Conservation (phyloP, 2,113 vertebrate species). For the Neotragus pygmaeus region DNA sequence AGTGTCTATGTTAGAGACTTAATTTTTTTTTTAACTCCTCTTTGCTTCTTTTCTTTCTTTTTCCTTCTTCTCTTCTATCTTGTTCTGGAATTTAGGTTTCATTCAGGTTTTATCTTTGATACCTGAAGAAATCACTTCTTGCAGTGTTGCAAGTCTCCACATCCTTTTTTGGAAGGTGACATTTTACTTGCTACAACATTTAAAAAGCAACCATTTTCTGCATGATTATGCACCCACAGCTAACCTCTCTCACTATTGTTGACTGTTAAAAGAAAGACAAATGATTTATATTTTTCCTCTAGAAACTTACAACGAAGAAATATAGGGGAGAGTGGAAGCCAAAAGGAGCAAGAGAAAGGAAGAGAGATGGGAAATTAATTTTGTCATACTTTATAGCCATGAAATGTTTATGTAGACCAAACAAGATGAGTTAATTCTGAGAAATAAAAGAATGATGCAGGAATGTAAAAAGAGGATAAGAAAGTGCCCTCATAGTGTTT, state of each 20-base stretch:
- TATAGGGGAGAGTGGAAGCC: not conserved
- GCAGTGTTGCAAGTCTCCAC: not conserved
- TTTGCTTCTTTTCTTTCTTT: not conserved
- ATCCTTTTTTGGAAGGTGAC: not conserved
- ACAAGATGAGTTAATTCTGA: not conserved
- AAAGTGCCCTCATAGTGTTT: not conserved
- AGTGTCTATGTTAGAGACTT: not conserved
- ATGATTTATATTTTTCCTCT: not conserved
- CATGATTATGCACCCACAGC: not conserved
- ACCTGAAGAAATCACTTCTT: not conserved
- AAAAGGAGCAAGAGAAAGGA: not conserved
- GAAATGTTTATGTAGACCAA: not conserved
- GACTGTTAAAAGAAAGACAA: not conserved
- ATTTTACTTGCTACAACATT: not conserved
- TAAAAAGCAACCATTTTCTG: not conserved
- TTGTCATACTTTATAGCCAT: not conserved
- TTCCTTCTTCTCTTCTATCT: not conserved
- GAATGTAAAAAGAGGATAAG: not conserved
- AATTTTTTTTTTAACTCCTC: not conserved
- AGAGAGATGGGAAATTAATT: not conserved
- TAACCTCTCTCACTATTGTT: not conserved
- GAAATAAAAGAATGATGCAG: not conserved
- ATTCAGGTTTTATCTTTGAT: not conserved
- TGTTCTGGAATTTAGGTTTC: not conserved
- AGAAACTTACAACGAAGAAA: not conserved